Base-by-base conservation (phyloP, 1,140 invertebrate species). In the Lithobius niger region DNA sequence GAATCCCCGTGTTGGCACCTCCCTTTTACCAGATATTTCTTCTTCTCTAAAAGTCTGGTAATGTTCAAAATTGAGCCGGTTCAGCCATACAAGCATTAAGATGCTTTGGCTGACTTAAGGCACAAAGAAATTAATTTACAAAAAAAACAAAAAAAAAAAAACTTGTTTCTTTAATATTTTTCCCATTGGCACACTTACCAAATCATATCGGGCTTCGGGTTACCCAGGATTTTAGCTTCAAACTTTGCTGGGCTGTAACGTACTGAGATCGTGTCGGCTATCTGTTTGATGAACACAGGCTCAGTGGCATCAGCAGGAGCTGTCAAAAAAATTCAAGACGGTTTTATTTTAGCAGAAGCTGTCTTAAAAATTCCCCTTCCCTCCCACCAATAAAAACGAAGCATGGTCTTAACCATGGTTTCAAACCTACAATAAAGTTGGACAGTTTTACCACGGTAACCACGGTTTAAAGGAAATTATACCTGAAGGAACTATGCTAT, bases 131-230 rank as follows among this genome's bases (percentile, higher is more conserved):
- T n/a, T n/a, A n/a, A n/a, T n/a, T n/a, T n/a, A n/a, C n/a, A n/a
- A n/a, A n/a, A n/a, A n/a, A n/a, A n/a, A n/a, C n/a, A n/a, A n/a
- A n/a, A n/a, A n/a, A n/a, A n/a, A n/a, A n/a, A n/a, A n/a, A n/a
- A n/a, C n/a, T n/a, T n/a, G n/a, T n/a, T 10, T 36, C 31, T 36
- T 36, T 79, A 61, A 80, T 82, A 31, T 71, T 73, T 25, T 80
- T 72, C 2, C n/a, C n/a, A n/a, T n/a, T n/a, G n/a, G n/a, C n/a
- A 47, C 55, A 63, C 57, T 60, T 69, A 78, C 80, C 80, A 82
- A 60, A 64, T 72, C 3, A 76, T 62, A 24, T 78, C 75, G 16
- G 80, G 79, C 52, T 80, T 67, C 0, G 87, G 65, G 22, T 55
- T 59, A 1, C 61, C 65, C 3, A 55, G 25, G 1, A 72, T 64